These are phyloP conservation scores for Mesoligia furuncula DNA, from an alignment of 2,888 invertebrate species.

Conservation along the genomic window DNA sequence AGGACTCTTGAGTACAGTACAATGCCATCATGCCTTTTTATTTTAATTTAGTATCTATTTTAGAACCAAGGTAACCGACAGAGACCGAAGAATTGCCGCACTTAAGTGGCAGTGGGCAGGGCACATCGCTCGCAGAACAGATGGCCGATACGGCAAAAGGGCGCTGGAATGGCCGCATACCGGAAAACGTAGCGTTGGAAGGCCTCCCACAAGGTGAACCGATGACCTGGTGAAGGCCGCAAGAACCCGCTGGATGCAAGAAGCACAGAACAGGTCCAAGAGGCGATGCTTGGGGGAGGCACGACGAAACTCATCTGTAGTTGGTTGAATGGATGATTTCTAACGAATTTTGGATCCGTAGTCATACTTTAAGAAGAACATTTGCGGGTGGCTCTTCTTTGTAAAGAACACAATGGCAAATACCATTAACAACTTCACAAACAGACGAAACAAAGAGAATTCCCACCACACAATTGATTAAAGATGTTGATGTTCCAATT, in stretches of 20 bases:
- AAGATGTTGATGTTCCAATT: conserved; percentile 16
- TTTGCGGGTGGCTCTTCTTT: too few relatives aligned
- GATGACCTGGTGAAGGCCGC: too few relatives aligned
- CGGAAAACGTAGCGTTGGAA: too few relatives aligned
- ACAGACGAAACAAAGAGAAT: conserved; percentile 7
- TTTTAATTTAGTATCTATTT: background rate
- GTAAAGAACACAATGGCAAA: background rate
- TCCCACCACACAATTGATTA: conserved; percentile 11
- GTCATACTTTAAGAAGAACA: background rate
- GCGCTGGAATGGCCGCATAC: too few relatives aligned
- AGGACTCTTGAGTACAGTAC: background rate
- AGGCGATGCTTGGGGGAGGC: too few relatives aligned
- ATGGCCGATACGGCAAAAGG: too few relatives aligned
- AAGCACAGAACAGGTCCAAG: too few relatives aligned
- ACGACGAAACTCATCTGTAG: background rate
- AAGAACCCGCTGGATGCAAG: too few relatives aligned
- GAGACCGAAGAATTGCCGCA: too few relatives aligned
- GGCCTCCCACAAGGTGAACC: too few relatives aligned
- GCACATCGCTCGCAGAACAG: too few relatives aligned
- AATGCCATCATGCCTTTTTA: background rate
- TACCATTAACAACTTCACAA: background rate
- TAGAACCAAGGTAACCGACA: background rate
- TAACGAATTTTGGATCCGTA: background rate
- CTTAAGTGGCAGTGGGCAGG: too few relatives aligned
- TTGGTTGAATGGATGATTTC: background rate